phyloP scores from a whole-genome alignment of 2,113 vertebrate species.

The Clarias gariepinus region DNA sequence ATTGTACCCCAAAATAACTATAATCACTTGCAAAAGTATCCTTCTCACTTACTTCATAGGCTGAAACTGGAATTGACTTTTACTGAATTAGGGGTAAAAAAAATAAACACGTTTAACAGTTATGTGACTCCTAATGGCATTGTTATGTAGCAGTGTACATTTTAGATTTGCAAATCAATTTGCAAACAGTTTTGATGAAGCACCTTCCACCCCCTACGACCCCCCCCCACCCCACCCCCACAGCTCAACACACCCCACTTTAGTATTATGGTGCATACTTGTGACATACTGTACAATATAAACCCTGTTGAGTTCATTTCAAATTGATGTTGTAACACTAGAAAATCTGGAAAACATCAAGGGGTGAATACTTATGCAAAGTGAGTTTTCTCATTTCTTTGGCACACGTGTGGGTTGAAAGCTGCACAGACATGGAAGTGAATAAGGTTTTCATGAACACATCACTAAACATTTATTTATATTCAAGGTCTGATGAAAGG shows the following conservation, averaged over 20 bases:
- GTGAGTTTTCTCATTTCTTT: neutral
- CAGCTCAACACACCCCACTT: too few relatives aligned
- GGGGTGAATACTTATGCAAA: neutral
- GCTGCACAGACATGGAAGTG: neutral
- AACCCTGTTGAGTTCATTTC: too few relatives aligned
- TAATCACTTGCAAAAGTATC: neutral
- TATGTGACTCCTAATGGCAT: too few relatives aligned
- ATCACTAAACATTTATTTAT: neutral
- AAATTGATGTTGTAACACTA: neutral
- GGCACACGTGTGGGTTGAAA: neutral
- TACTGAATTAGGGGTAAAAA: neutral
- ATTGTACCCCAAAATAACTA: neutral
- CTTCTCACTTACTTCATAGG: neutral
- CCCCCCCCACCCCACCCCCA: too few relatives aligned
- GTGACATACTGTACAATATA: too few relatives aligned
- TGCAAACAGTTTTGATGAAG: too few relatives aligned
- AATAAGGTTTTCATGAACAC: neutral
- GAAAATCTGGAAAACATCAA: neutral
- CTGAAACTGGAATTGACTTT: too few relatives aligned
- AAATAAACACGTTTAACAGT: too few relatives aligned
- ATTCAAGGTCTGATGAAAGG: neutral
- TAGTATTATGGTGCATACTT: too few relatives aligned
- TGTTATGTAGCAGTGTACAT: too few relatives aligned
- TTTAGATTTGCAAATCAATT: neutral
- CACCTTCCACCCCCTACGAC: too few relatives aligned